phyloP scores from a whole-genome alignment of 2,113 vertebrate species.

The Carassius gibelio region DNA sequence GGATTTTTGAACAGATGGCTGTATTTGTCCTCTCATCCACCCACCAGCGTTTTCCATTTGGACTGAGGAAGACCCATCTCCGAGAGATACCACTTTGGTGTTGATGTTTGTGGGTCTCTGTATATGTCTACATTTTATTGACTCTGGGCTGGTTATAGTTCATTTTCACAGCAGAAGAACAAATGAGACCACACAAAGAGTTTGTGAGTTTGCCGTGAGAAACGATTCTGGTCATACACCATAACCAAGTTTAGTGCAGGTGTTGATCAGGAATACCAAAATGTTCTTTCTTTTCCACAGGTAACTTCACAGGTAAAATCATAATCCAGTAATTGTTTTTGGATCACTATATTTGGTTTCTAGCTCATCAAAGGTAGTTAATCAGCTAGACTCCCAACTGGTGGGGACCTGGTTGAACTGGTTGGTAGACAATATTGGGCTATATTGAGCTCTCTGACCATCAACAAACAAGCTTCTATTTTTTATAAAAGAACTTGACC shows the following conservation, averaged over 20 bases:
- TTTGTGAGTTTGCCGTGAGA: neutral
- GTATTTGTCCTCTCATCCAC: slow-evolving; percentile 40
- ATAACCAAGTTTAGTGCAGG: neutral
- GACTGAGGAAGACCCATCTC: neutral
- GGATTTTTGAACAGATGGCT: slow-evolving; percentile 42
- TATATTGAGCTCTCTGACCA: neutral
- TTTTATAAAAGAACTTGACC: neutral
- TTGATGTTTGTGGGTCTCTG: neutral
- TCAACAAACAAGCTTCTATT: neutral
- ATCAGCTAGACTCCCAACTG: neutral
- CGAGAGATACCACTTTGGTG: slow-evolving; percentile 12
- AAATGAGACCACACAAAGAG: neutral
- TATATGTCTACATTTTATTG: slow-evolving; percentile 27
- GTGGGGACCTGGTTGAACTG: neutral
- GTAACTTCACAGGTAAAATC: neutral
- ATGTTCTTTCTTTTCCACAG: neutral
- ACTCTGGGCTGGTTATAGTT: neutral
- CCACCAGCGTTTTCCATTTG: slow-evolving; percentile 24
- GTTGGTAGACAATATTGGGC: neutral
- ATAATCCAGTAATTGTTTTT: neutral
- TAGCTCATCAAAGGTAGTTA: neutral
- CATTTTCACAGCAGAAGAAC: slow-evolving; percentile 14
- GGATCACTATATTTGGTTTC: neutral
- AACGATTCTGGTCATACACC: neutral
- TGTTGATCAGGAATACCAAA: neutral